Conservation (phyloP, 2,797 vertebrate genomes). For the Sus cebifrons region DNA sequence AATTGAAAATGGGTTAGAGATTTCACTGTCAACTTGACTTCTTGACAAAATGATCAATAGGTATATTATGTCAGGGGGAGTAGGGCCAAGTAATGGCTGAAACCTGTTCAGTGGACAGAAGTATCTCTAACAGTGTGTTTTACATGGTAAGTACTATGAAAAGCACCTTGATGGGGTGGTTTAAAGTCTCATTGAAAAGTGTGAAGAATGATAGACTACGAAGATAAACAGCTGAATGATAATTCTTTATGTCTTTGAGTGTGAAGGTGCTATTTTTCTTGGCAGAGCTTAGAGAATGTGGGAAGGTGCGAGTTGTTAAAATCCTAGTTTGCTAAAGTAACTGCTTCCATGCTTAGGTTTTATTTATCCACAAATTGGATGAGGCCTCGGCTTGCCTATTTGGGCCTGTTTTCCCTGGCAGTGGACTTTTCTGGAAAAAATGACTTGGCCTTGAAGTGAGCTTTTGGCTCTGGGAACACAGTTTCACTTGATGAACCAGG, state of each 20-base stretch:
- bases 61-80: background rate
- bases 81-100: background rate
- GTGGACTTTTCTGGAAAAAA: background rate
- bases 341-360: background rate
- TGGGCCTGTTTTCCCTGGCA: background rate
- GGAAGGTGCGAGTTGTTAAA: background rate
- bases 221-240: background rate
- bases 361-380: background rate
- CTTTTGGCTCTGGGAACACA: background rate
- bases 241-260: background rate
- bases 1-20: background rate
- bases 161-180: background rate
- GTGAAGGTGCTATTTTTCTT: background rate
- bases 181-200: conserved; percentile 8
- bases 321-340: background rate
- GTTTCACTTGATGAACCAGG: background rate
- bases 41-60: background rate
- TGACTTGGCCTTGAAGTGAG: background rate
- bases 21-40: background rate
- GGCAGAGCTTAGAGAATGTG: conserved; percentile 2
- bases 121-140: background rate
- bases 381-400: background rate
- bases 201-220: background rate
- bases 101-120: background rate
- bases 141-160: background rate